Evolutionary conservation across 35 echinoderm and acorn worm genomes (phyloP), one percentile per base, ranked within the genome.

Genomic region (Acanthaster planci): DNA sequence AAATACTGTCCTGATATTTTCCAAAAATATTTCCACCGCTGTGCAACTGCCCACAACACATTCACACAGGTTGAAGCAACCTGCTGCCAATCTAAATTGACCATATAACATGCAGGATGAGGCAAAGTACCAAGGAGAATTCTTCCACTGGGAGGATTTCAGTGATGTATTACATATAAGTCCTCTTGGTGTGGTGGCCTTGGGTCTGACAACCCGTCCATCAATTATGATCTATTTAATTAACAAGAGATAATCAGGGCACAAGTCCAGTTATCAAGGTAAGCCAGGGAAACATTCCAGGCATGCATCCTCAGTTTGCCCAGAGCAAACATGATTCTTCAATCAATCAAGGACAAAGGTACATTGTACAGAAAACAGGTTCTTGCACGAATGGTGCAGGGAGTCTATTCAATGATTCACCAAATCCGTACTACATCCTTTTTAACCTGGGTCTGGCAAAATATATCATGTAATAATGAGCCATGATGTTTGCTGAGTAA

Each of bases 201-300:
- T 34, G 14, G 64, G 34, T 72, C 64, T 72, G 64, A 31, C 64
- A 72, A 72, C 2, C 64, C 30, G 64, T 72, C 64, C 26, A 72
- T 72, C 64, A 72, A 31, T 34, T 34, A 72, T 72, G 64, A 72
- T 72, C 64, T 72, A 72, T 72, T 72, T 72, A 72, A 72, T 72
- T 72, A 72, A 72, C 64, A 26, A 72, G 64, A 72, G 34, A 72
- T 72, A 72, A 72, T 34, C 34, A 34, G 14, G 64, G 26, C 64
- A 72, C 16, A 72, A 72, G 23, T 72, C 64, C 26, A 30, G 64
- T 72, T 72, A 72, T 72, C 64, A 72, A 27, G 14, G 14, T 26
- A 72, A 72, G 64, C 64, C 14, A 26, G 64, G 22, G 64, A 72
- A 72, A 16, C 64, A 72, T 72, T 72, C 34, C 26, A 26, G 10